These are phyloP conservation scores for Crossocerus cetratus DNA, from an alignment of 2,888 invertebrate species.

Conservation along the genomic window DNA sequence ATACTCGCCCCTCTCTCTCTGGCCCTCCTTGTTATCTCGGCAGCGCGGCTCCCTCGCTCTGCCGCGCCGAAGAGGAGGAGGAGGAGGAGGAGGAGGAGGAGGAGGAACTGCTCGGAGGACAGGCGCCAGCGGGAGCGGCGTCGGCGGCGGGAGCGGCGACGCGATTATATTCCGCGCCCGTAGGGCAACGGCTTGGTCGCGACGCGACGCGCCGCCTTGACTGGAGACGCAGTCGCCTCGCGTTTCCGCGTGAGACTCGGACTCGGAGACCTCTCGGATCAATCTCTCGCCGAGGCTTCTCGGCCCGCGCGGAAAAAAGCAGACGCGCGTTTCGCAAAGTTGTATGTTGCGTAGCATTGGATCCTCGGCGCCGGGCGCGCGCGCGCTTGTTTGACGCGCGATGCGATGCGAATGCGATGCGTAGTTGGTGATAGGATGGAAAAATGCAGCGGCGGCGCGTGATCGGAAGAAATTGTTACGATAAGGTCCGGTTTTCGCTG, in stretches of 20 bases:
- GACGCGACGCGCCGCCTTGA: background rate
- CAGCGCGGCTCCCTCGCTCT: too few relatives aligned
- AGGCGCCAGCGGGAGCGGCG: conserved; percentile 1
- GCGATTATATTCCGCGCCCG: conserved; percentile 3
- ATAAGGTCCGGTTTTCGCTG: background rate
- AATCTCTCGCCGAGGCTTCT: background rate
- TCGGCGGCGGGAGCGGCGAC: too few relatives aligned
- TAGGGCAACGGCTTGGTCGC: conserved; percentile 1
- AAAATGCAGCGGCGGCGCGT: too few relatives aligned
- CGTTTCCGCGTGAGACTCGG: conserved; percentile 2
- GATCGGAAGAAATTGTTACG: background rate
- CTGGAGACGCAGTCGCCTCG: background rate
- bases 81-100: background rate
- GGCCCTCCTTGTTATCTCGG: background rate
- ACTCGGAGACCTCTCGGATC: too few relatives aligned
- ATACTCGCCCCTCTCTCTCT: conserved; percentile 3
- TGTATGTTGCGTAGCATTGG: too few relatives aligned
- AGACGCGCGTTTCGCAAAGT: too few relatives aligned
- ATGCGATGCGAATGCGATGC: too few relatives aligned
- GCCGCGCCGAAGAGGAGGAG: background rate
- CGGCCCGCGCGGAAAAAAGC: background rate
- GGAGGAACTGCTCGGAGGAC: background rate
- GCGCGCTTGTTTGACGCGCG: too few relatives aligned
- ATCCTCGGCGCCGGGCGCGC: too few relatives aligned
- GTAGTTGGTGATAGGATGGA: too few relatives aligned